Base-by-base conservation (phyloP, 2,797 vertebrate genomes). In the Lepidocolaptes lacrymiger region DNA sequence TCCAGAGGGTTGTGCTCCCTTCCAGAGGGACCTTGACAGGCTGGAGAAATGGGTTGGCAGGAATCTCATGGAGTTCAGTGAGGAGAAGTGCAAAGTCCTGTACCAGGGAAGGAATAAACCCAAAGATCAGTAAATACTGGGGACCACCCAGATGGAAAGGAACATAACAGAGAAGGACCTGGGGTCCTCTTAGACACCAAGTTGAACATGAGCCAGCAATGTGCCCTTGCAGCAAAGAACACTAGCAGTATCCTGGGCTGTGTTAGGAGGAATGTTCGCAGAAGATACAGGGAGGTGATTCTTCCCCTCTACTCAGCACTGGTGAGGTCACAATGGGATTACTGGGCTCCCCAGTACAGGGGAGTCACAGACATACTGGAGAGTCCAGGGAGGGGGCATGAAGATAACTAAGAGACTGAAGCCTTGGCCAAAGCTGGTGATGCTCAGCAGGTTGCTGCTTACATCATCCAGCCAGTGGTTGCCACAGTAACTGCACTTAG, bases 401-500 rank as follows among this genome's bases (percentile, higher is more conserved):
- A 78, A 63, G 36, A 39, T 39, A 61, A 43, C 20, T 17, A 54
- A 88, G 48, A 56, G 61, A 46, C 43, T 19, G 32, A 48, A 82
- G 28, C 59, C 41, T 85, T 80, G 58, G 46, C 56, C 46, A 68
- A 52, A 74, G 69, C 75, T 49, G 36, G 44, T 2, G 1, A 10
- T 68, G 54, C 72, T 95, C 21, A 1, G 59, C 82, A 83, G 68
- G 62, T 83, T 90, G 83, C 66, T 73, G 80, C 69, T 76, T 79
- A 48, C 71, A 79, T 90, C 83, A 95, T 41, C 34, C 67, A 87
- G 55, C 39, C 80, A 82, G 71, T 0, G 3, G 92, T 95, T 96
- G 88, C 92, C 90, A 95, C 93, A 96, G 94, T 93, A 95, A 97
- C 95, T 12, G 5, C 67, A 46, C 21, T 91, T 34, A 67, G 0